Percentiles rank a stretch among this genome's conserved stretches.
These are phyloP conservation scores for Serinus canaria DNA, from an alignment of 2,113 vertebrate genomes.

Conservation along the genomic window DNA sequence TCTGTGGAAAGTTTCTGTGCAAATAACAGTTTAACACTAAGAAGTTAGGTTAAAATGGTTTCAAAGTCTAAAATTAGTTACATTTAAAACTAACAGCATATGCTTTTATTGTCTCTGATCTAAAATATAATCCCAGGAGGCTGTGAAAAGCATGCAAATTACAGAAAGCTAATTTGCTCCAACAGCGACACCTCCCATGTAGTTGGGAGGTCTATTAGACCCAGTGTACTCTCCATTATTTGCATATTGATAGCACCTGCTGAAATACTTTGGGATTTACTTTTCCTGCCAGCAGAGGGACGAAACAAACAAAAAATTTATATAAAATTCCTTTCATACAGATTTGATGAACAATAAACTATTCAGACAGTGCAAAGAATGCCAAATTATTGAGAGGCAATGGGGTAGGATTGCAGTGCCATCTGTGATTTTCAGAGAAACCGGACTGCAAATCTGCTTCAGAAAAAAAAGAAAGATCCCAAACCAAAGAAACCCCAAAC, in stretches of 20 bases:
- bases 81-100: constrained; percentile 76
- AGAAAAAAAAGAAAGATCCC: not conserved
- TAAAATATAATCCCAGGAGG: constrained; percentile 81
- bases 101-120: constrained; percentile 81
- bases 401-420: not conserved
- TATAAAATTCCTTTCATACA: constrained; percentile 63
- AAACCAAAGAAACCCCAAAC: not conserved
- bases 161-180: constrained; percentile 82
- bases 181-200: constrained; percentile 78
- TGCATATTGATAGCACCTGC: constrained; percentile 83
- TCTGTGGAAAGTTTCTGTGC: constrained; percentile 67
- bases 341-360: constrained; percentile 61
- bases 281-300: constrained; percentile 77
- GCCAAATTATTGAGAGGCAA: constrained; percentile 31
- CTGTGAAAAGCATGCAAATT: constrained; percentile 77
- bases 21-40: constrained; percentile 71
- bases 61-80: constrained; percentile 80
- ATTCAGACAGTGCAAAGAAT: constrained; percentile 34
- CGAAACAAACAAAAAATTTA: constrained; percentile 58
- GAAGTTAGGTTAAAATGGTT: constrained; percentile 74
- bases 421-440: constrained; percentile 35
- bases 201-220: constrained; percentile 81
- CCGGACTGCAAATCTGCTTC: not conserved
- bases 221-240: constrained; percentile 74
- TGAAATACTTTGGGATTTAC: constrained; percentile 80